phyloP scores from a whole-genome alignment of 1,140 invertebrate genomes.

The Pachyrhynchus sulphureomaculatus region DNA sequence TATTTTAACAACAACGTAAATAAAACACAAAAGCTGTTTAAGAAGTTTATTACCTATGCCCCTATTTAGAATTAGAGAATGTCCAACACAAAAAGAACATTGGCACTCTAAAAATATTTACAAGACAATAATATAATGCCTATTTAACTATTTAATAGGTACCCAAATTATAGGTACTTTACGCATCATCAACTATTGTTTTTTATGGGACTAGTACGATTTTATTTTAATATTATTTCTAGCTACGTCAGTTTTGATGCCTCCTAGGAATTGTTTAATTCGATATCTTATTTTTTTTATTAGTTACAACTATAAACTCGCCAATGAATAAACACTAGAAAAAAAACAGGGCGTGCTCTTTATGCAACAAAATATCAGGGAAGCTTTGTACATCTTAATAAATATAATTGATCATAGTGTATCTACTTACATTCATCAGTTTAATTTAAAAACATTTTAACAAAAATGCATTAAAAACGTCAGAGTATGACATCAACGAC shows the following conservation, averaged over 20 bases:
- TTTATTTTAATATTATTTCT: no score
- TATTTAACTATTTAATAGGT: constrained; percentile 18
- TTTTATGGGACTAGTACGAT: no score
- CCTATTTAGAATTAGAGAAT: neutral
- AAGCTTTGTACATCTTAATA: neutral
- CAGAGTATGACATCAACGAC: constrained; percentile 14
- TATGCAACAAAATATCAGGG: neutral
- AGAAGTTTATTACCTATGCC: neutral
- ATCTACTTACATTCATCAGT: constrained; percentile 23
- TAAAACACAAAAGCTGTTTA: no score
- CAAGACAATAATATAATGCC: constrained; percentile 9
- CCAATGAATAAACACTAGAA: neutral
- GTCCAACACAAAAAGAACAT: no score
- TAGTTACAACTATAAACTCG: neutral
- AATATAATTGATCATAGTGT: neutral
- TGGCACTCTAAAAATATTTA: neutral
- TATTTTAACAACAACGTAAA: no score
- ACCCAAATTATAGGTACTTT: constrained; percentile 13
- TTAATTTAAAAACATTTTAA: constrained; percentile 17
- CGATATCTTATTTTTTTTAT: neutral
- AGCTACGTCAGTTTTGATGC: no score
- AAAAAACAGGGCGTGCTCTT: neutral
- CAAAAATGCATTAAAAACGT: constrained; percentile 4
- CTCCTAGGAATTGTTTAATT: no score
- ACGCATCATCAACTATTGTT: constrained; percentile 1